These are phyloP conservation scores for Brachyalestes nurse DNA, from an alignment of 2,797 vertebrate genomes.

Conservation along the genomic window DNA sequence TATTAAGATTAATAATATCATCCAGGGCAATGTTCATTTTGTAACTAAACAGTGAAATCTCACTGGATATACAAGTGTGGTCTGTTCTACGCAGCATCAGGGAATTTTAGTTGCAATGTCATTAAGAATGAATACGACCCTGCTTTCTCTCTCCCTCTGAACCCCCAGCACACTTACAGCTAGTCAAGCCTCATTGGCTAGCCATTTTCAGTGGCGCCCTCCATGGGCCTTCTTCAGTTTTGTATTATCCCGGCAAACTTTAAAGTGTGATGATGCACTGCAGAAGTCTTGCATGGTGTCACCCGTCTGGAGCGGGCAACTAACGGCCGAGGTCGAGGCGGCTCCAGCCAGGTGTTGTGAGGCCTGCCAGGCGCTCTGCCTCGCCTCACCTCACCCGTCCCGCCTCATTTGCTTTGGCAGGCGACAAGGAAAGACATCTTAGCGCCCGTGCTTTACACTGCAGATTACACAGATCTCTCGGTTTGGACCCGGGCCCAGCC, in stretches of 20 bases:
- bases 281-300: conserved; percentile 36
- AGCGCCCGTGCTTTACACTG: conserved; percentile 47
- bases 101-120: conserved; percentile 7
- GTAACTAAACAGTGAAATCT: background rate
- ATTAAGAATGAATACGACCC: conserved; percentile 21
- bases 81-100: background rate
- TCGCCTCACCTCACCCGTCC: conserved; percentile 50
- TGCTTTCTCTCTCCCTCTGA: conserved; percentile 19
- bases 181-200: conserved; percentile 45
- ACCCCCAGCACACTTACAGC: background rate
- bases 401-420: conserved; percentile 64
- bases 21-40: background rate
- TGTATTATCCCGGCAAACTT: background rate
- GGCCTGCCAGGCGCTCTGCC: conserved; percentile 60
- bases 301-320: conserved; percentile 46
- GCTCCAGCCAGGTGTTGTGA: conserved; percentile 67
- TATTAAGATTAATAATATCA: background rate
- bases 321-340: conserved; percentile 57
- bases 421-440: conserved; percentile 54
- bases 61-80: too few species aligned
- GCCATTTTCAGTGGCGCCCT: conserved; percentile 24
- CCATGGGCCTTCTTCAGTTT: background rate
- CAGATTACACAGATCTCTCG: conserved; percentile 59
- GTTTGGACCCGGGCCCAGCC: conserved; percentile 56
- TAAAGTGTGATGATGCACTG: conserved; percentile 17